A percentile compares a stretch with the other conserved stretches of the same genome.
Evolutionary conservation across 2,797 vertebrate genomes (phyloP).

Genomic region (Pitangus sulphuratus): DNA sequence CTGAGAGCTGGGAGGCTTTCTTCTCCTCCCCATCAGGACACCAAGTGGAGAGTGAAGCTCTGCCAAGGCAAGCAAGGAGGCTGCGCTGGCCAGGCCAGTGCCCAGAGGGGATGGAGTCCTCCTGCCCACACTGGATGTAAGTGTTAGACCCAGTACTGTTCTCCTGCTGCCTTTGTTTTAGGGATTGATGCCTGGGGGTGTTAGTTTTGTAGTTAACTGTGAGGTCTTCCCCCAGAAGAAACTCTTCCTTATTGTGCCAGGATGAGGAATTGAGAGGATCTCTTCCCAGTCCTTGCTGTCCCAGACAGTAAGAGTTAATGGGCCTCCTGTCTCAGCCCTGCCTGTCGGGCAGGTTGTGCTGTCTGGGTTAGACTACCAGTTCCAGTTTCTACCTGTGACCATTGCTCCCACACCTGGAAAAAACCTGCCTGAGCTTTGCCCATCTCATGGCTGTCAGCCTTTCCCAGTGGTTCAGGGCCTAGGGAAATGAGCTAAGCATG

Average conservation of each 20-base stretch:
- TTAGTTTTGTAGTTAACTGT: background rate
- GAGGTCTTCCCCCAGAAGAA: background rate
- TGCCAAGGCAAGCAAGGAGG: background rate
- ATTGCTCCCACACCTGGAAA: background rate
- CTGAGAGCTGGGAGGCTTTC: background rate
- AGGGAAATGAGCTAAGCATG: background rate
- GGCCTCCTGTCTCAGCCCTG: background rate
- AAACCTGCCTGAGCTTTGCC: background rate
- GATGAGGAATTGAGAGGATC: background rate
- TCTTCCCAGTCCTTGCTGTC: background rate
- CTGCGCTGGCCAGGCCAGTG: accelerated
- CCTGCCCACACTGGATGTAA: accelerated
- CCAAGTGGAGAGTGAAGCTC: background rate
- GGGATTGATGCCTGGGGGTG: background rate
- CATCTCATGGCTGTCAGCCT: background rate
- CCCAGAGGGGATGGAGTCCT: background rate
- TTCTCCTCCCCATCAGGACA: background rate
- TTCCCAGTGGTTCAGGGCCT: background rate
- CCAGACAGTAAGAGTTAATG: background rate
- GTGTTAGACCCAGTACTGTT: background rate
- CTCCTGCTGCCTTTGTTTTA: background rate
- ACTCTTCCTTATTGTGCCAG: background rate
- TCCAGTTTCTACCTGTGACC: background rate
- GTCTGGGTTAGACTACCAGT: background rate
- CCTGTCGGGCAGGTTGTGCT: background rate